Evolutionary conservation across 2,113 vertebrate species (phyloP), one percentile per base, ranked within the genome.

Genomic region (Pipa parva): DNA sequence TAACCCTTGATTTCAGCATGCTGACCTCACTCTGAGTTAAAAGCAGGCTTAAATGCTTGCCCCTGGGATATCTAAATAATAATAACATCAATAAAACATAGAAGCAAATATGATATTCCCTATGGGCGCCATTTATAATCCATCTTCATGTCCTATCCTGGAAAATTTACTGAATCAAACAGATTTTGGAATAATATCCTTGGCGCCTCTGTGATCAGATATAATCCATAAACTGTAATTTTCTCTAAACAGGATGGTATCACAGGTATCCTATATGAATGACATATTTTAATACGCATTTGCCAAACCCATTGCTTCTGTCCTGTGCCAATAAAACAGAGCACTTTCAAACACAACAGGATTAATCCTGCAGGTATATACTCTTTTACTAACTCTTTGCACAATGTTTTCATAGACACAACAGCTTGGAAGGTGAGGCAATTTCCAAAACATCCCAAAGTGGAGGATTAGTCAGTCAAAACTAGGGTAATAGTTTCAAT

Each of bases 181-280:
- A n/a, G 45, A 24, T 39, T 28, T 31, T 39, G 9, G 45, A 60
- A 59, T n/a, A 51, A 48, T 22, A 52, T 42, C 33, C 8, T 27
- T 70, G 66, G 66, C 66, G 66, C 66, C 66, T 60, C 33, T 29
- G 26, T 45, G 58, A 70, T 61, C 66, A 39, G 25, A 22, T 45
- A 61, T 70, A 70, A 70, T 70, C 66, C 66, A 60, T n/a, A 52
- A 37, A 31, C 33, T 61, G 66, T 54, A 27, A n/a, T 50, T 61
- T n/a, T n/a, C 45, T 45, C 27, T 45, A 52, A 70, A 58, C 48
- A 54, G 66, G 48, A 48, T 42, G 29, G 26, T 21, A 37, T 50
- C 6, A 18, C 18, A 3, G 22, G 24, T 13, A 50, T 50, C 10
- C 15, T 13, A 11, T 5, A 25, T 70, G 66, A 70, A 48, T 70